Evolutionary conservation across 2,888 invertebrate species (phyloP).

Genomic region (Cyaniris semiargus): DNA sequence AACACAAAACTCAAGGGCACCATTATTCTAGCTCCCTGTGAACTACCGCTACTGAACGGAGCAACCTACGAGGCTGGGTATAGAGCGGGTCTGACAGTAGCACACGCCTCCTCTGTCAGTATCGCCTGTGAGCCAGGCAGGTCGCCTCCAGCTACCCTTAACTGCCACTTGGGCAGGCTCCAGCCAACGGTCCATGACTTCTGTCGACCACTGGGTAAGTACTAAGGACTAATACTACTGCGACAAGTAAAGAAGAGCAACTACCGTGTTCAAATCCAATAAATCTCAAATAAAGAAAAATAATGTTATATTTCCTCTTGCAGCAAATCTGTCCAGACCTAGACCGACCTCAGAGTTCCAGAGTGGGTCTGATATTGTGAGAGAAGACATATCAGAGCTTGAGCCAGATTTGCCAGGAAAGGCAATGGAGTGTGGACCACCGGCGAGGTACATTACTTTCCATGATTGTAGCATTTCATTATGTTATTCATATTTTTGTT

Average conservation of each 20-base stretch:
- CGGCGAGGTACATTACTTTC: conserved; percentile 79
- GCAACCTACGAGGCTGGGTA: conserved; percentile 89
- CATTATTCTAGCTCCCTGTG: conserved; percentile 81
- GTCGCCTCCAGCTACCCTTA: conserved; percentile 80
- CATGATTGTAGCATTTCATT: conserved; percentile 24
- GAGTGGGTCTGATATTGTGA: conserved; percentile 76
- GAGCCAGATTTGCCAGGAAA: conserved; percentile 72
- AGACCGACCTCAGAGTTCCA: conserved; percentile 73
- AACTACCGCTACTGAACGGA: conserved; percentile 83
- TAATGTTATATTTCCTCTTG: conserved; percentile 36
- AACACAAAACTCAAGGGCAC: background rate
- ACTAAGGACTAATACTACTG: no score
- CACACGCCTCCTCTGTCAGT: conserved; percentile 88
- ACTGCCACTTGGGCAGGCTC: conserved; percentile 83
- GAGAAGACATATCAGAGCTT: conserved; percentile 82
- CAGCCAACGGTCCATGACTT: conserved; percentile 81
- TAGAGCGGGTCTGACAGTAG: conserved; percentile 88
- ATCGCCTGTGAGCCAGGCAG: conserved; percentile 84
- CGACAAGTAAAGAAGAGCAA: no score
- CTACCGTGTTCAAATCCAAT: background rate
- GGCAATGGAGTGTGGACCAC: conserved; percentile 82
- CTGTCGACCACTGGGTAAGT: conserved; percentile 70
- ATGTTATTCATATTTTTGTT: background rate
- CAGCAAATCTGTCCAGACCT: conserved; percentile 68
- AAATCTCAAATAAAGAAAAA: background rate